Base-by-base conservation (phyloP, 23 tunicate genomes). In the Ascidia mentula region DNA sequence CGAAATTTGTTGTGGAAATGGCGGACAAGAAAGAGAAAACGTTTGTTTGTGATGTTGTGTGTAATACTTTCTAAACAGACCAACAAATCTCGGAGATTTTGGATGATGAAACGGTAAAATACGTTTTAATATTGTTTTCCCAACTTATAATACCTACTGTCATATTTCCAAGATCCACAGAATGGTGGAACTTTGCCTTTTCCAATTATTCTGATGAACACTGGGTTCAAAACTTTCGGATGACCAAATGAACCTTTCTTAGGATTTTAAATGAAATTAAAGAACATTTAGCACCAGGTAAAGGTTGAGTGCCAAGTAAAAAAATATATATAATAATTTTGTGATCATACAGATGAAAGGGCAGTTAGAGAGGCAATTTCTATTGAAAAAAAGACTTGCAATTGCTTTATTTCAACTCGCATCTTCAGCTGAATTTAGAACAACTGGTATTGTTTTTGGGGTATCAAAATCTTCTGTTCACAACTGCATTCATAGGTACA, bases 351-450 rank as follows among this genome's bases (percentile, higher is more conserved):
- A n/a, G n/a, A n/a, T n/a, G n/a, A n/a, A n/a, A n/a, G n/a, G n/a
- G n/a, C 30, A 8, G 84, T 80, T 38, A 37, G 84, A 24, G 60
- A 69, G 46, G 77, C 84, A 35, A 80, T 80, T 36, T 53, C 84
- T 7, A 17, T 40, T 28, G 84, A 80, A 38, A 80, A 80, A 60
- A 71, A 77, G 31, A 39, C 59, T n/a, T 0, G 84, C 76, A 35
- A 80, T 80, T 37, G 84, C 84, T 38, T 15, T 80, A 20, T 80
- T 45, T 65, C 72, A 59, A 37, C 77, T 80, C 6, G 84, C 84
- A 13, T 80, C 78, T 7, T 80, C 84, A 36, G 76, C 33, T 70
- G 79, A 80, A 38, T 80, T 34, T 33, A 37, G 77, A 37, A 80
- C 84, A 45, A 69, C 69, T 18, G 84, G 74, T 18, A 61, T 36